A percentile compares a stretch with the other conserved stretches of the same genome.
These are phyloP conservation scores for Planococcus citri DNA, from an alignment of 1,140 invertebrate species.

Conservation along the genomic window DNA sequence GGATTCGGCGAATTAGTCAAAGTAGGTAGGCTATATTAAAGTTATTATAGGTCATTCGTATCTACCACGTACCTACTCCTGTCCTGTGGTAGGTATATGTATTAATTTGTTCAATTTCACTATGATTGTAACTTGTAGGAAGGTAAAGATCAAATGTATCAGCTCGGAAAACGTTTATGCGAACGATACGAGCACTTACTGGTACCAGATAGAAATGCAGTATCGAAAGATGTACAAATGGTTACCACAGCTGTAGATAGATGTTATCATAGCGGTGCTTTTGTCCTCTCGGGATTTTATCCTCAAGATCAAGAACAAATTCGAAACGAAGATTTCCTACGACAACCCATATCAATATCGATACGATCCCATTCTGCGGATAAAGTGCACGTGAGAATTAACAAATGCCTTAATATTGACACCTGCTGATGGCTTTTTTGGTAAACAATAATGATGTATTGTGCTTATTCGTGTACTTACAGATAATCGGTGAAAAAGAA, in stretches of 20 bases:
- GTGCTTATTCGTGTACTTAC: not conserved
- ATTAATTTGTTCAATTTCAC: too few species aligned
- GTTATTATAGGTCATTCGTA: too few species aligned
- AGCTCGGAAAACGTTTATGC: not conserved
- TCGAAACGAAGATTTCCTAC: slow-evolving; percentile 18
- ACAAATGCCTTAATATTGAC: too few species aligned
- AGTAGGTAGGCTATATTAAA: not conserved
- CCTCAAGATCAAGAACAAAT: slow-evolving; percentile 17
- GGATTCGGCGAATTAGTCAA: not conserved
- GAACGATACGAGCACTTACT: not conserved
- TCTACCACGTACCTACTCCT: too few species aligned
- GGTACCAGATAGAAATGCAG: not conserved
- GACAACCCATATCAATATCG: slow-evolving; percentile 22
- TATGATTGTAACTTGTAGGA: not conserved
- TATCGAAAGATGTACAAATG: slow-evolving; percentile 3
- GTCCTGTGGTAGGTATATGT: too few species aligned
- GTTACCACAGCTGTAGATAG: slow-evolving; percentile 9
- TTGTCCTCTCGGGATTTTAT: slow-evolving; percentile 19
- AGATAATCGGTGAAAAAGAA: not conserved
- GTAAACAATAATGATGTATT: not conserved
- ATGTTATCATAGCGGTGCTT: slow-evolving; percentile 19
- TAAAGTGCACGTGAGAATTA: not conserved
- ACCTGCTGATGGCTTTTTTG: not conserved
- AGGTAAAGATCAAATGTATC: not conserved
- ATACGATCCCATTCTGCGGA: not conserved